Conservation (phyloP, 92 coral and sea anemone species). For the Siderastrea radians region DNA sequence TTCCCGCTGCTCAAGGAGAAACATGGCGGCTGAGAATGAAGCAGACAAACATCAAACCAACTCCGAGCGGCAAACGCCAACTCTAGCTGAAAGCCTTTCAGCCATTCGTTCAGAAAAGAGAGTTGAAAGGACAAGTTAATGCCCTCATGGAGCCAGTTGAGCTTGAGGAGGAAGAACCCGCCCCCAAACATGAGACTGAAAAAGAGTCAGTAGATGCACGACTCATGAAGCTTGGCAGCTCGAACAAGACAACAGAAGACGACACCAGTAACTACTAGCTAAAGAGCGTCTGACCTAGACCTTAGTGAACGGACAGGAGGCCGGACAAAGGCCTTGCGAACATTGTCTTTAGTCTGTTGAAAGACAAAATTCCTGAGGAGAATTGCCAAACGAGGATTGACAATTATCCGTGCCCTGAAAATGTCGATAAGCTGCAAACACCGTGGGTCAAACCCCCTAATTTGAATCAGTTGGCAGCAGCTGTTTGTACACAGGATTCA, state of each 20-base stretch:
- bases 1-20: not conserved
- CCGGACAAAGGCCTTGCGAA: not conserved
- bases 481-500: conserved; percentile 56
- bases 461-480: conserved; percentile 61
- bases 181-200: not conserved
- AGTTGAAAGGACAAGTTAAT: not conserved
- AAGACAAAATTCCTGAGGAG: conserved; percentile 12
- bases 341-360: not conserved
- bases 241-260: not conserved
- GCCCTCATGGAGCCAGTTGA: not conserved
- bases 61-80: not conserved
- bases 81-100: not conserved
- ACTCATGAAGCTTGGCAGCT: not conserved
- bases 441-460: conserved; percentile 70
- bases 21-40: not conserved
- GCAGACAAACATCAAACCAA: not conserved
- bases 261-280: not conserved
- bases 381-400: conserved; percentile 47
- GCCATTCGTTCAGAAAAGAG: not conserved
- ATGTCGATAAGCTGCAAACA: conserved; percentile 45
- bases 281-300: not conserved
- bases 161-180: not conserved
- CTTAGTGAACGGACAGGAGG: not conserved
- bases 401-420: conserved; percentile 55
- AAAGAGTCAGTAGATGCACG: not conserved